A percentile compares a stretch with the other conserved stretches of the same genome.
Evolutionary conservation across 30 jellyfish, hydroid and myxozoan species (phyloP).

Genomic region (Hydractinia symbiolongicarpus): DNA sequence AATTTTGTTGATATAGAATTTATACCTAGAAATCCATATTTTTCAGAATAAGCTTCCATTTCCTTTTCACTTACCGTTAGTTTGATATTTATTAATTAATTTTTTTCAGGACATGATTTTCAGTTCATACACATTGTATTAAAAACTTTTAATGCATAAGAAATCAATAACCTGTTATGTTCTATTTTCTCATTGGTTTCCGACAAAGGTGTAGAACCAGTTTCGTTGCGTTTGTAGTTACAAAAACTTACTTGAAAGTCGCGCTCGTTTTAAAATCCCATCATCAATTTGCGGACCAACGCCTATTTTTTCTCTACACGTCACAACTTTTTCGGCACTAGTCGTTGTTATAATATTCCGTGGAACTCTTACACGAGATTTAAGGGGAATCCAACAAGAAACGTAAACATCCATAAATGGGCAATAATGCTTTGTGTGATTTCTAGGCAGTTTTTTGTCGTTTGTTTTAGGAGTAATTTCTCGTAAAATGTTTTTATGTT

Average conservation of each 20-base stretch:
- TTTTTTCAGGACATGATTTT: no score
- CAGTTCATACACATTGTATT: no score
- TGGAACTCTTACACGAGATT: conserved; percentile 4
- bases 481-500: background rate
- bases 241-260: background rate
- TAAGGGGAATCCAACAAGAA: background rate
- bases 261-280: conserved; percentile 5
- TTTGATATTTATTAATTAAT: no score
- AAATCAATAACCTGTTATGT: no score
- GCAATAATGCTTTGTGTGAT: background rate
- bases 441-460: no score
- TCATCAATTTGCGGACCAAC: background rate
- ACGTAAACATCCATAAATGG: conserved; percentile 1
- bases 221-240: background rate
- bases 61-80: no score
- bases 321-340: background rate
- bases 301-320: background rate
- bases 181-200: no score
- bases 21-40: no score
- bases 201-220: no score
- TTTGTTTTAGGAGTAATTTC: background rate
- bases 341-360: background rate
- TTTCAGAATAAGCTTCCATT: no score
- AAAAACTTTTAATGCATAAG: no score
- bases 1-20: no score